Percentiles rank a stretch among this genome's conserved stretches.
phyloP scores from a whole-genome alignment of 2,888 invertebrate genomes.

The Pristionchus fissidentatus region DNA sequence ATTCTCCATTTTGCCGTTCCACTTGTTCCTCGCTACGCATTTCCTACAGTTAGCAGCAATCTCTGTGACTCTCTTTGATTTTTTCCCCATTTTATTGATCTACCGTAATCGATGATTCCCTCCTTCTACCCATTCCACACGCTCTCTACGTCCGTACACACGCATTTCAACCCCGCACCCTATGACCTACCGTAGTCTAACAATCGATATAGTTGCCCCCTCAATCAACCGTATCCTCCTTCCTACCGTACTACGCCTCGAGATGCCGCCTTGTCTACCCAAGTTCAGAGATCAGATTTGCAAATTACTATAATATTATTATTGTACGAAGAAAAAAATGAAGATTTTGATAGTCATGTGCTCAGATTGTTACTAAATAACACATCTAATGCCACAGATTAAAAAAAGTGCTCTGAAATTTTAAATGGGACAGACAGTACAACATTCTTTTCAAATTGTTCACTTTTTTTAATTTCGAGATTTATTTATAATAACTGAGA shows the following conservation, averaged over 20 bases:
- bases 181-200: background rate
- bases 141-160: background rate
- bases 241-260: conserved; percentile 31
- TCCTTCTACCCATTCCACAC: conserved; percentile 22
- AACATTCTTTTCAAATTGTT: no score
- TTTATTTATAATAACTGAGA: no score
- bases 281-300: conserved; percentile 31
- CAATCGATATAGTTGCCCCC: background rate
- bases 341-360: no score
- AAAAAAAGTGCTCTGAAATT: no score
- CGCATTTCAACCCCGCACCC: conserved; percentile 1
- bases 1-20: background rate
- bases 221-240: background rate
- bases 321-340: background rate
- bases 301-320: conserved; percentile 6
- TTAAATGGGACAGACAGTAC: no score
- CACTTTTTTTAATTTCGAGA: no score
- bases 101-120: conserved; percentile 13
- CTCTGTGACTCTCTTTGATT: background rate
- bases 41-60: conserved; percentile 36
- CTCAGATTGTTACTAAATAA: no score
- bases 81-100: no score
- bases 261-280: conserved; percentile 26
- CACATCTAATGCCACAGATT: no score
- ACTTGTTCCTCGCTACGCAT: conserved; percentile 28